Conservation (phyloP, 1,140 invertebrate species). For the Sitodiplosis mosellana region DNA sequence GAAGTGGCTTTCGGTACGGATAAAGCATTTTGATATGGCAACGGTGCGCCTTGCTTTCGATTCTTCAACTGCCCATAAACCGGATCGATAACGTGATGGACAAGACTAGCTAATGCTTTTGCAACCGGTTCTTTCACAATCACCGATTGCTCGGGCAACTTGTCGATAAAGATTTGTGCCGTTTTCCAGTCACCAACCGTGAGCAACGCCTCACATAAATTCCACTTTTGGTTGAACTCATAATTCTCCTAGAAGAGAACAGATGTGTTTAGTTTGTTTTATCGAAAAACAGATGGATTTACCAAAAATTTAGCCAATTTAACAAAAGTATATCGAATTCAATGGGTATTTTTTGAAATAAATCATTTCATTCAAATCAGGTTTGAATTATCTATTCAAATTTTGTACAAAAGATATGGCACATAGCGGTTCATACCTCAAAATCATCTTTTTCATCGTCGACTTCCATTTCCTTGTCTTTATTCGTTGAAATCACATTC, state of each 20-base stretch:
- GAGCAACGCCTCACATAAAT: slow-evolving; percentile 73
- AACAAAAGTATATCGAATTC: no score
- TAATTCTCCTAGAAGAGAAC: slow-evolving; percentile 30
- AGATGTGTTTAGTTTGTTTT: background rate
- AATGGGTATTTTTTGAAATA: no score
- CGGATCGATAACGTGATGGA: slow-evolving; percentile 74
- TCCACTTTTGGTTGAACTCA: slow-evolving; percentile 80
- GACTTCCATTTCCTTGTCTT: slow-evolving; percentile 51
- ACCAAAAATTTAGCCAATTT: no score
- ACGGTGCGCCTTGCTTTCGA: background rate
- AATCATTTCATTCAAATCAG: background rate
- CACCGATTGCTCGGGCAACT: slow-evolving; percentile 65
- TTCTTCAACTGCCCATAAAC: slow-evolving; percentile 56
- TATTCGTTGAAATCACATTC: slow-evolving; percentile 68
- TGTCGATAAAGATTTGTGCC: slow-evolving; percentile 55
- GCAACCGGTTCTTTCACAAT: slow-evolving; percentile 64
- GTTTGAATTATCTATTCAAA: background rate
- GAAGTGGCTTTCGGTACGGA: slow-evolving; percentile 22
- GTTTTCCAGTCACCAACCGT: slow-evolving; percentile 80
- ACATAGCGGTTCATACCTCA: slow-evolving; percentile 22
- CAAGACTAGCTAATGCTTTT: slow-evolving; percentile 53
- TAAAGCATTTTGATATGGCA: background rate
- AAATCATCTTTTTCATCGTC: slow-evolving; percentile 51
- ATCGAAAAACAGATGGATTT: no score
- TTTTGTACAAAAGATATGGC: background rate